Conservation (phyloP, 2,888 invertebrate genomes). For the Melinopterus prodromus region DNA sequence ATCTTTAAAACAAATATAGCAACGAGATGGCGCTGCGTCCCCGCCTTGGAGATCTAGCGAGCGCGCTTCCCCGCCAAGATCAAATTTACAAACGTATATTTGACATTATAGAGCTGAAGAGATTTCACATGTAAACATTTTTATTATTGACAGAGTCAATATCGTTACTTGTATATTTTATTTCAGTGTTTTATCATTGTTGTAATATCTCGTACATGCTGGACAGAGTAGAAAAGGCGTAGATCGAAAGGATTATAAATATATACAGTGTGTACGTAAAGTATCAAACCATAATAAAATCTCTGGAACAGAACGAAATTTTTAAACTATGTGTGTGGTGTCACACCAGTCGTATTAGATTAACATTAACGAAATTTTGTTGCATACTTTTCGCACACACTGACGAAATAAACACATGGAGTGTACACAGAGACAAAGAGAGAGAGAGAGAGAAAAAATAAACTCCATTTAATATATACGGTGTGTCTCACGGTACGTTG, state of each 20-base stretch:
- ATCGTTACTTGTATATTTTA: neutral
- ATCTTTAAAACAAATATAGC: conserved; percentile 23
- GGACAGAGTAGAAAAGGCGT: neutral
- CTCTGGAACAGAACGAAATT: too few relatives aligned
- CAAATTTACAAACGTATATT: neutral
- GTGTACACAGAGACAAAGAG: neutral
- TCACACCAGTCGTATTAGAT: too few relatives aligned
- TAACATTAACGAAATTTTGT: neutral
- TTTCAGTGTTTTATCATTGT: neutral
- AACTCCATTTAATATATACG: neutral
- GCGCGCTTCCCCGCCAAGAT: neutral
- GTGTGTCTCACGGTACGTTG: too few relatives aligned
- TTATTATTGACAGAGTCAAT: neutral
- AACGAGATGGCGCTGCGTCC: neutral
- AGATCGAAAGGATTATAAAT: too few relatives aligned
- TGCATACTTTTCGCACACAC: neutral
- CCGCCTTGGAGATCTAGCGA: neutral
- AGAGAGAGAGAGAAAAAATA: neutral
- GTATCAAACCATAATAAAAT: too few relatives aligned
- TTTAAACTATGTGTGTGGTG: too few relatives aligned
- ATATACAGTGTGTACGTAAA: too few relatives aligned
- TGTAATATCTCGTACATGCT: neutral
- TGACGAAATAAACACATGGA: neutral
- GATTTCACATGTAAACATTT: neutral
- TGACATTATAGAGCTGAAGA: neutral